These are phyloP conservation scores for Argentina silus DNA, from an alignment of 2,797 vertebrate genomes.

Conservation along the genomic window DNA sequence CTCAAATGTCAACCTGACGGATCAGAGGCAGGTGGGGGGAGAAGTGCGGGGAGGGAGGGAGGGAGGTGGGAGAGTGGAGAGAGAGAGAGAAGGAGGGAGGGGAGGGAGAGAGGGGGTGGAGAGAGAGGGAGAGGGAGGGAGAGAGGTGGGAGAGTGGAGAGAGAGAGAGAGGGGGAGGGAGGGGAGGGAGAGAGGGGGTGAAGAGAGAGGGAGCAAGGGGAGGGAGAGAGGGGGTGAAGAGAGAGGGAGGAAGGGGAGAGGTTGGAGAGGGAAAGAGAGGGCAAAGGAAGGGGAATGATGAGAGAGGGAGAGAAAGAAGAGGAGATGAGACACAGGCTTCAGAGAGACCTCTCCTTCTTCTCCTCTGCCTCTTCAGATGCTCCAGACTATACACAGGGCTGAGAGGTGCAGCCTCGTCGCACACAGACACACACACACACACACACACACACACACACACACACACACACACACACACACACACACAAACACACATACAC, in stretches of 20 bases:
- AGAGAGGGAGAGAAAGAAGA: constrained; percentile 2
- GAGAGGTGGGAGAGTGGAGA: background rate
- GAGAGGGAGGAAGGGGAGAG: background rate
- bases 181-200: too few species aligned
- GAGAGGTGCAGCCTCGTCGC: background rate
- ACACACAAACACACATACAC: too few species aligned
- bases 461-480: too few species aligned
- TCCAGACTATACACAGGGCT: background rate
- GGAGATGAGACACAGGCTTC: background rate
- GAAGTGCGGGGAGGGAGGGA: too few species aligned
- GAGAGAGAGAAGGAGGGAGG: background rate
- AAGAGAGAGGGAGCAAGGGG: too few species aligned
- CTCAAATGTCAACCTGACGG: background rate
- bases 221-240: too few species aligned
- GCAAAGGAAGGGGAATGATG: too few species aligned
- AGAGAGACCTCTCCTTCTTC: background rate
- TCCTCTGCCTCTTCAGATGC: background rate
- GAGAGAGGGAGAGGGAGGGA: background rate
- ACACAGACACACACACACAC: background rate
- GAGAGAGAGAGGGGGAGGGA: background rate
- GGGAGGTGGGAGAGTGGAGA: too few species aligned
- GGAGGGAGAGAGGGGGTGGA: background rate
- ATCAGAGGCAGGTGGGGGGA: constrained; percentile 3
- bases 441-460: too few species aligned
- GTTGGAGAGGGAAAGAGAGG: too few species aligned